Evolutionary conservation across 2,113 vertebrate genomes (phyloP).

Genomic region (Notarius quadriscutis): DNA sequence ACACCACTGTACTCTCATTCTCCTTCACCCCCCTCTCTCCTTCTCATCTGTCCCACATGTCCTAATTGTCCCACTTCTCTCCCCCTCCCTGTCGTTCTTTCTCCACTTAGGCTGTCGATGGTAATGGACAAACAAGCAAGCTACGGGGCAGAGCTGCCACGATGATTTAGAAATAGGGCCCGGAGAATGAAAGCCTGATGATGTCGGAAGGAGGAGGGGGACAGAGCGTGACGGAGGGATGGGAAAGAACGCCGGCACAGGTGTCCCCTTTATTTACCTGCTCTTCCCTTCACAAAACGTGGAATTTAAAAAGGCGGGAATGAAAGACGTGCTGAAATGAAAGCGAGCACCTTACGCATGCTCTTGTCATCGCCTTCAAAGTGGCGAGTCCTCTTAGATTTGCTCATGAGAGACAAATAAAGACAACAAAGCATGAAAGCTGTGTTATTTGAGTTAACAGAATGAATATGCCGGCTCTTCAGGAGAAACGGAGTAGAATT

Average conservation of each 20-base stretch:
- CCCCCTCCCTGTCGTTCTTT: slow-evolving; percentile 37
- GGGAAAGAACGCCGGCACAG: slow-evolving; percentile 23
- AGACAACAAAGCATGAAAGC: slow-evolving; percentile 42
- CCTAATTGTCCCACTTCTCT: slow-evolving; percentile 48
- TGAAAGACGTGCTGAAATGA: slow-evolving; percentile 41
- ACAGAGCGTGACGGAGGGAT: background rate
- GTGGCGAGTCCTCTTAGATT: slow-evolving; percentile 40
- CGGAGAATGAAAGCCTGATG: slow-evolving; percentile 19
- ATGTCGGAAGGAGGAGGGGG: background rate
- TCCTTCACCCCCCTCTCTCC: background rate
- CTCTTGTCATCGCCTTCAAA: slow-evolving; percentile 47
- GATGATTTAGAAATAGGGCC: slow-evolving; percentile 35
- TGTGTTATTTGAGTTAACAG: slow-evolving; percentile 35
- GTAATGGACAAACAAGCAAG: slow-evolving; percentile 52
- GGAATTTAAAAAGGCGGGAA: slow-evolving; percentile 20
- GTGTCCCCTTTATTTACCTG: slow-evolving; percentile 54
- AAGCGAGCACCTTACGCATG: slow-evolving; percentile 41
- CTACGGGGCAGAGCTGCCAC: slow-evolving; percentile 34
- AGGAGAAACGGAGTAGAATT: slow-evolving; percentile 35
- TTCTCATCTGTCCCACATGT: slow-evolving; percentile 6
- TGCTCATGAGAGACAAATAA: slow-evolving; percentile 39
- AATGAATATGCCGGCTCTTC: slow-evolving; percentile 33
- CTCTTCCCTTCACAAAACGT: slow-evolving; percentile 27
- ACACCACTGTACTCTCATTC: background rate
- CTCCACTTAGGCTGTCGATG: slow-evolving; percentile 36